Conservation (phyloP, 2,113 vertebrate species). For the Ceratotherium simum region DNA sequence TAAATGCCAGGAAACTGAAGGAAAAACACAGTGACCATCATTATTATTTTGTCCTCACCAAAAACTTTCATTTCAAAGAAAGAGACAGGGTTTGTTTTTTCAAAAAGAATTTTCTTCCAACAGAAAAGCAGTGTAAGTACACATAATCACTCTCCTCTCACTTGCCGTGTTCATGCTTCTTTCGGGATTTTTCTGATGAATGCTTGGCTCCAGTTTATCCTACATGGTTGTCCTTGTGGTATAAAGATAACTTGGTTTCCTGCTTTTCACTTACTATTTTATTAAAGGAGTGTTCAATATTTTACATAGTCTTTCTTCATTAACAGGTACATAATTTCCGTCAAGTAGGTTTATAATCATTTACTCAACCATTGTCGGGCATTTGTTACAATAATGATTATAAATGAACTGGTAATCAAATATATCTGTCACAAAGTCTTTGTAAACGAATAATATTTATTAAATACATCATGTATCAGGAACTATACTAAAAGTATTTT, state of each 20-base stretch:
- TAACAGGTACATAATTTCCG: not conserved
- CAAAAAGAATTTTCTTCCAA: not conserved
- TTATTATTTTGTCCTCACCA: conserved; percentile 3
- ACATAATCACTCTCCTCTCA: not conserved
- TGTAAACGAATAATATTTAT: not conserved
- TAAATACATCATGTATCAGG: not conserved
- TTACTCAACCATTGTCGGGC: not conserved
- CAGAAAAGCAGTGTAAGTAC: not conserved
- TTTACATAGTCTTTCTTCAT: not conserved
- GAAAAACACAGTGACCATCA: not conserved
- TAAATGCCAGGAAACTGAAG: conserved; percentile 82
- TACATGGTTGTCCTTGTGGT: not conserved
- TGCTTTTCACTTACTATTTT: not conserved
- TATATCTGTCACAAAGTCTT: not conserved
- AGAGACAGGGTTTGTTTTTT: not conserved
- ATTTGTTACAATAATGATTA: not conserved
- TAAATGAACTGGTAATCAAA: not conserved
- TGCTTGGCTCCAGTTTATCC: not conserved
- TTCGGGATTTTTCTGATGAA: not conserved
- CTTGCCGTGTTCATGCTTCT: not conserved
- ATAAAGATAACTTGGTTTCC: not conserved
- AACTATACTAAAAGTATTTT: not conserved
- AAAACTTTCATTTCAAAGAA: not conserved
- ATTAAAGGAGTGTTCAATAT: not conserved
- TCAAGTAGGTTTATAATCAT: not conserved